Evolutionary conservation across 2,888 invertebrate species (phyloP), one percentile per base, ranked within the genome.

Genomic region (Carterocephalus palaemon): DNA sequence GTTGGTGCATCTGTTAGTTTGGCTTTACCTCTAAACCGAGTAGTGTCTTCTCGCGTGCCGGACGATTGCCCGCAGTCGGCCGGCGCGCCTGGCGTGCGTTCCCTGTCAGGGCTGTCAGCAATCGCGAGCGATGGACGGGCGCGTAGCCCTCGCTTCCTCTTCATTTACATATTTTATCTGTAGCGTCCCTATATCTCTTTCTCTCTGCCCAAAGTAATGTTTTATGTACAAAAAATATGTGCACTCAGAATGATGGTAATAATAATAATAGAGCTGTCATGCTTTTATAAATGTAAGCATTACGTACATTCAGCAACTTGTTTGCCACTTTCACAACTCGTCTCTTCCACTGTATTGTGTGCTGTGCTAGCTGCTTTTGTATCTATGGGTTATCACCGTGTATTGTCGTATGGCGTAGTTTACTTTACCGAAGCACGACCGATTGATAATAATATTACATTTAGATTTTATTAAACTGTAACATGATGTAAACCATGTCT

Each of bases 331-430:
- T 81, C 85, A 82, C 83, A 73, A 79, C 69, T 85, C 78, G 85
- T 80, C 79, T 83, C 78, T 83, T 83, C 86, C 84, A 86, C 86
- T 83, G 78, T 84, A 77, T 69, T 78, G 86, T 84, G 85, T 85
- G 86, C 82, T 84, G 79, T 84, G 85, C 82, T 86, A 85, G 86
- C 86, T 86, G 86, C 86, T 86, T 86, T 86, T 83, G 86, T 85
- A 80, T 81, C 80, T 84, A 82, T 81, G 79, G 81, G 76, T 81
- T 77, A 79, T 82, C 85, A 85, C 85, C 78, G 77, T 77, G 74
- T 79, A 74, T 74, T 75, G 69, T 73, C 70, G 76, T 82, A 81
- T 75, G 69, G 74, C 70, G 75, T 83, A 81, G 78, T 73, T 70
- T 66, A 72, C 62, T 70, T 73, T 78, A 57, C 69, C 77, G 70